A percentile compares a stretch with the other conserved stretches of the same genome.
These are phyloP conservation scores for Apotomis betuletana DNA, from an alignment of 2,888 invertebrate species.

Conservation along the genomic window DNA sequence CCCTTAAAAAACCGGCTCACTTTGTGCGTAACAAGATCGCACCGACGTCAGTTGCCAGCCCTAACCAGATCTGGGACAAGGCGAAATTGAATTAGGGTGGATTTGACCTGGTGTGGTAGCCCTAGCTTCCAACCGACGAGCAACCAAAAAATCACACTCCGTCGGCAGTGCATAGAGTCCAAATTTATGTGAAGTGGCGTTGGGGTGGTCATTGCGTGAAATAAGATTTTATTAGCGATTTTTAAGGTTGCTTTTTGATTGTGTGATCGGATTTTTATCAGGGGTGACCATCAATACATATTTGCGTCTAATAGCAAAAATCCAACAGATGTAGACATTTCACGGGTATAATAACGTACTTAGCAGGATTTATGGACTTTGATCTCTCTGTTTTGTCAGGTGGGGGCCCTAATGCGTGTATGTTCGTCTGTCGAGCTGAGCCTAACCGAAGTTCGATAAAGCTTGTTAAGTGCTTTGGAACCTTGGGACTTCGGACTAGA, in stretches of 20 bases:
- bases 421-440: conserved; percentile 16
- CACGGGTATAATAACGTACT: conserved; percentile 82
- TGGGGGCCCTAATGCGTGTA: conserved; percentile 24
- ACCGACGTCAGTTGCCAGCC: conserved; percentile 65
- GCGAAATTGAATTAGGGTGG: conserved; percentile 78
- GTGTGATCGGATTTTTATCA: conserved; percentile 57
- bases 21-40: conserved; percentile 52
- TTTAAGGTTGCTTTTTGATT: conserved; percentile 42
- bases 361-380: conserved; percentile 79
- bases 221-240: background rate
- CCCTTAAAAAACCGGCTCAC: conserved; percentile 48
- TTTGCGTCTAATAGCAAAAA: conserved; percentile 81
- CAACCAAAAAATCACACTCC: conserved; percentile 40
- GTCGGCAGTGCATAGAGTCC: conserved; percentile 30
- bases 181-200: conserved; percentile 28
- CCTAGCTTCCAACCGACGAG: conserved; percentile 32
- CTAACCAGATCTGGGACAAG: conserved; percentile 78
- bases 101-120: conserved; percentile 69
- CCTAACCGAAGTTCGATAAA: conserved; percentile 8
- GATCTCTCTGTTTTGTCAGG: conserved; percentile 59
- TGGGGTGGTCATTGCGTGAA: conserved; percentile 9
- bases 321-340: conserved; percentile 82
- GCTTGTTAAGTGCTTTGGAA: conserved; percentile 22
- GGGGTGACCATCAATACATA: conserved; percentile 70
- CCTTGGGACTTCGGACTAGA: background rate